Percentiles rank a stretch among this genome's conserved stretches.
phyloP scores from a whole-genome alignment of 2,113 vertebrate species.

The Fulica atra region DNA sequence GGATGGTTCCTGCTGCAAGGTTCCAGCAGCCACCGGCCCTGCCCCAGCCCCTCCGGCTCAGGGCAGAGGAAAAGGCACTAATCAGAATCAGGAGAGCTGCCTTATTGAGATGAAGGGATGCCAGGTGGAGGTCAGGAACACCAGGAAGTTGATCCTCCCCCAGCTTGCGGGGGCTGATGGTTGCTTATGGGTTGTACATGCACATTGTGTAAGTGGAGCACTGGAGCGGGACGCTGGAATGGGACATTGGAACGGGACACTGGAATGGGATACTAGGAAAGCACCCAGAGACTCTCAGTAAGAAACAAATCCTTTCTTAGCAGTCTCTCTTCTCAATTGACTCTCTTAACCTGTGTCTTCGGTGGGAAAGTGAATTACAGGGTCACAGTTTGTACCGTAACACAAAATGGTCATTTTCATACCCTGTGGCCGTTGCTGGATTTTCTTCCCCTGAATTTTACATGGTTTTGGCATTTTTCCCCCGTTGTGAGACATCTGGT shows the following conservation, averaged over 20 bases:
- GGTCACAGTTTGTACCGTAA: background rate
- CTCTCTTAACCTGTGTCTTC: background rate
- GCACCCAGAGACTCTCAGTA: background rate
- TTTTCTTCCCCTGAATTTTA: background rate
- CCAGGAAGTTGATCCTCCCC: constrained; percentile 35
- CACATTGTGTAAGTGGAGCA: background rate
- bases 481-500: background rate
- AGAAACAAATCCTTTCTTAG: background rate
- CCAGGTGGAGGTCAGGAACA: background rate
- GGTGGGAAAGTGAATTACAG: background rate
- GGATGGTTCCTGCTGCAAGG: background rate
- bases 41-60: background rate
- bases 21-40: background rate
- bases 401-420: background rate
- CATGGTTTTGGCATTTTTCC: background rate
- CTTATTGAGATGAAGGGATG: background rate
- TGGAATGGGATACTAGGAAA: background rate
- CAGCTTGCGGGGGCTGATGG: background rate
- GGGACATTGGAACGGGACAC: too few relatives aligned
- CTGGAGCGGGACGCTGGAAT: background rate
- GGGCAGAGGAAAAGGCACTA: too few relatives aligned
- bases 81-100: background rate
- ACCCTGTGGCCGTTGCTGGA: accelerated
- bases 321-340: background rate
- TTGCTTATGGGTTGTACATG: background rate